Evolutionary conservation across 2,888 invertebrate genomes (phyloP), one percentile per base, ranked within the genome.

Genomic region (Metopia argyrocephala): DNA sequence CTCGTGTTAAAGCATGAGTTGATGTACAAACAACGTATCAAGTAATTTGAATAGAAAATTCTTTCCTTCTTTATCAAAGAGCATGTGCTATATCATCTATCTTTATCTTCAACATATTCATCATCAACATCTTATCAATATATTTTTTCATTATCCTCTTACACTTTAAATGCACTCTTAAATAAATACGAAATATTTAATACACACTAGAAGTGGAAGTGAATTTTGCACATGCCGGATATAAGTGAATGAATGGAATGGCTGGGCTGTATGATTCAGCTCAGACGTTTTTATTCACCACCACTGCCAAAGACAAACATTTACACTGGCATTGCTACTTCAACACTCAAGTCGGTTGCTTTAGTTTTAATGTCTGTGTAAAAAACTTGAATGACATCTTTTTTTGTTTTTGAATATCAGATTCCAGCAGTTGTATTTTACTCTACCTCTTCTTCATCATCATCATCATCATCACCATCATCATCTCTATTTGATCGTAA

Each of bases 161-260:
- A 78, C 76, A 68, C 54, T 71, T 68, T 38, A 15, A 76, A 50
- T 57, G 54, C 61, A 62, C 62, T 54, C 23, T 7, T 31, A 38
- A 38, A 25, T 25, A 56, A 25, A 12, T 57, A 75, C 25, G 48
- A 15, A 38, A 15, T n/a, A 12, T 38, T 38, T 12, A 9, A 6
- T 2, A 31, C 12, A 6, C 15, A 38, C 38, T 12, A 15, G 38
- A 38, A 76, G 69, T 78, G 71, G 71, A 78, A 71, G 78, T 78
- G 83, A 83, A 82, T 85, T 86, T 86, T 86, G 85, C 86, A 86
- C 85, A 85, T 86, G 86, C 86, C 86, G 86, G 86, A 86, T 86
- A 85, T 85, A 83, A 79, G 56, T 65, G 64, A 25, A 54, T 66
- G 50, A 48, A 76, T 31, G 48, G 3, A n/a, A 27, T 61, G 61